Conservation (phyloP, 2,113 vertebrate species). For the Engystomops pustulosus region DNA sequence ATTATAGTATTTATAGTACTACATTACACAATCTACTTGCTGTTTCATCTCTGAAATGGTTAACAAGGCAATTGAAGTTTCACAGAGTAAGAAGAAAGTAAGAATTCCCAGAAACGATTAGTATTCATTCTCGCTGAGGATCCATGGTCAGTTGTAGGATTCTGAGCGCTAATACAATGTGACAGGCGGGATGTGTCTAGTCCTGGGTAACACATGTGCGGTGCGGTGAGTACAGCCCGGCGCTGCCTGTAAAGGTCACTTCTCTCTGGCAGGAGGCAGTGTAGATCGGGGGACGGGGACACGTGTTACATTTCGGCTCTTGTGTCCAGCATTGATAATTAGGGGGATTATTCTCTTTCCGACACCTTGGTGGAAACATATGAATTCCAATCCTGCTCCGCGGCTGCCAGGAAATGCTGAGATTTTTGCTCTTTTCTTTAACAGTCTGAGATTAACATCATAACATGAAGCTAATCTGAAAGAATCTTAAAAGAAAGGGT, state of each 20-base stretch:
- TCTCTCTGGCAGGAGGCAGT: background rate
- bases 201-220: constrained; percentile 14
- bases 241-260: constrained; percentile 41
- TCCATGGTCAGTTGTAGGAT: constrained; percentile 6
- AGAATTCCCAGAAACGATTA: constrained; percentile 43
- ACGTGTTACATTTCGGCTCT: background rate
- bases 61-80: background rate
- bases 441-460: background rate
- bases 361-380: background rate
- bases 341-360: constrained; percentile 17
- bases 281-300: background rate
- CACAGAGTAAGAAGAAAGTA: background rate
- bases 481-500: too few relatives aligned
- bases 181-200: constrained; percentile 34
- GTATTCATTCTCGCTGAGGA: background rate
- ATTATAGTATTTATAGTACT: too few relatives aligned
- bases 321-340: constrained; percentile 34
- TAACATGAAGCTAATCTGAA: background rate
- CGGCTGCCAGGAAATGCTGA: background rate
- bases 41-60: background rate
- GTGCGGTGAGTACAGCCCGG: background rate
- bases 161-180: background rate
- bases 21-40: background rate
- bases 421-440: background rate
- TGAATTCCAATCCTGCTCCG: background rate